These are phyloP conservation scores for Psylliodes chrysocephalus DNA, from an alignment of 2,888 invertebrate genomes.

Conservation along the genomic window DNA sequence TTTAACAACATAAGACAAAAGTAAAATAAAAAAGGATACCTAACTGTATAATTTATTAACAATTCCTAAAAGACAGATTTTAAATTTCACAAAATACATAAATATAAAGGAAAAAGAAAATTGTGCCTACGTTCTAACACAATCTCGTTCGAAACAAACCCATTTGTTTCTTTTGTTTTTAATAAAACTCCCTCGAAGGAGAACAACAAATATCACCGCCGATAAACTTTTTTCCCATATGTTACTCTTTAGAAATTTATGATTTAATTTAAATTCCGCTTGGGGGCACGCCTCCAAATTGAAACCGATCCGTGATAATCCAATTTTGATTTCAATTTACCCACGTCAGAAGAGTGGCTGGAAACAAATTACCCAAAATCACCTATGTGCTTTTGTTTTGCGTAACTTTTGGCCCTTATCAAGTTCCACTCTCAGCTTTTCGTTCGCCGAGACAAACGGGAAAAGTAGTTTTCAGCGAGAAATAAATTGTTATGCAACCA, in stretches of 20 bases:
- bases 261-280: constrained; percentile 26
- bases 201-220: constrained; percentile 9
- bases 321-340: constrained; percentile 29
- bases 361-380: constrained; percentile 23
- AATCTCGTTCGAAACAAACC: not conserved
- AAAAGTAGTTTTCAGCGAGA: not conserved
- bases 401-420: constrained; percentile 15
- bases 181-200: not conserved
- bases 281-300: constrained; percentile 10
- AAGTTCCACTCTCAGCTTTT: not conserved
- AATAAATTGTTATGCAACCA: constrained; percentile 10
- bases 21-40: too few relatives aligned
- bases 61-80: too few relatives aligned
- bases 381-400: constrained; percentile 23
- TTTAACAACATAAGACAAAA: too few relatives aligned
- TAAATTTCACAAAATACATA: too few relatives aligned
- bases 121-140: too few relatives aligned
- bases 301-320: constrained; percentile 22
- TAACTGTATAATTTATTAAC: too few relatives aligned
- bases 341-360: constrained; percentile 22
- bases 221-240: constrained; percentile 9
- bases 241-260: constrained; percentile 23
- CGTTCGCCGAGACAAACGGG: not conserved
- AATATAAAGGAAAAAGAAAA: too few relatives aligned
- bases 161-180: not conserved